Percentiles rank a stretch among this genome's conserved stretches.
These are phyloP conservation scores for Tautogolabrus adspersus DNA, from an alignment of 2,113 vertebrate genomes.

Conservation along the genomic window DNA sequence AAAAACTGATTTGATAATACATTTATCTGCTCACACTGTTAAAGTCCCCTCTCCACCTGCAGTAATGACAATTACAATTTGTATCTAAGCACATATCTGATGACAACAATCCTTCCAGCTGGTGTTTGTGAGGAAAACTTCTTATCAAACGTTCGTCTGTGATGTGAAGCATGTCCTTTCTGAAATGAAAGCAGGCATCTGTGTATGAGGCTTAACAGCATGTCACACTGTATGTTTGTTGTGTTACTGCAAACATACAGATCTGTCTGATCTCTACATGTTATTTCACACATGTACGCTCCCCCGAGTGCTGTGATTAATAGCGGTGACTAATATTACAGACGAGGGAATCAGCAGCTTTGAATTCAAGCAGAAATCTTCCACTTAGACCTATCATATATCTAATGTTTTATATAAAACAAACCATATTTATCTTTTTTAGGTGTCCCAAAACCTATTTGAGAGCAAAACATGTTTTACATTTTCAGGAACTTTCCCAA, in stretches of 20 bases:
- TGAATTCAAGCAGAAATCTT: constrained; percentile 42
- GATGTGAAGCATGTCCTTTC: not conserved
- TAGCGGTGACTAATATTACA: not conserved
- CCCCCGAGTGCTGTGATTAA: constrained; percentile 7
- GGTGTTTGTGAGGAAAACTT: constrained; percentile 27
- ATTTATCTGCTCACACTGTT: constrained; percentile 8
- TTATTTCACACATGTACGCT: constrained; percentile 39
- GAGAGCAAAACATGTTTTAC: not conserved
- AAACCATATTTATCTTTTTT: constrained; percentile 11
- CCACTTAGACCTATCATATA: constrained; percentile 4
- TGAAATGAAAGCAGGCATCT: not conserved
- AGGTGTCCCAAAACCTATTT: constrained; percentile 1
- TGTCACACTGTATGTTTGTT: constrained; percentile 2
- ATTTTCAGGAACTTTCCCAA: too few relatives aligned
- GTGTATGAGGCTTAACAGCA: not conserved
- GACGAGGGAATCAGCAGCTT: not conserved
- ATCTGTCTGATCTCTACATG: constrained; percentile 14
- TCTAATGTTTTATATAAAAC: constrained; percentile 32
- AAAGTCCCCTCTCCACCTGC: constrained; percentile 3
- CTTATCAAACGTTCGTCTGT: not conserved
- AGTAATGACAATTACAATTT: not conserved
- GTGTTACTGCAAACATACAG: not conserved
- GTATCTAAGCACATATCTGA: constrained; percentile 4
- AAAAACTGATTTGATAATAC: constrained; percentile 6
- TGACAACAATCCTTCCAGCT: constrained; percentile 7